These are phyloP conservation scores for Donacobius atricapilla DNA, from an alignment of 2,113 vertebrate species.

Conservation along the genomic window DNA sequence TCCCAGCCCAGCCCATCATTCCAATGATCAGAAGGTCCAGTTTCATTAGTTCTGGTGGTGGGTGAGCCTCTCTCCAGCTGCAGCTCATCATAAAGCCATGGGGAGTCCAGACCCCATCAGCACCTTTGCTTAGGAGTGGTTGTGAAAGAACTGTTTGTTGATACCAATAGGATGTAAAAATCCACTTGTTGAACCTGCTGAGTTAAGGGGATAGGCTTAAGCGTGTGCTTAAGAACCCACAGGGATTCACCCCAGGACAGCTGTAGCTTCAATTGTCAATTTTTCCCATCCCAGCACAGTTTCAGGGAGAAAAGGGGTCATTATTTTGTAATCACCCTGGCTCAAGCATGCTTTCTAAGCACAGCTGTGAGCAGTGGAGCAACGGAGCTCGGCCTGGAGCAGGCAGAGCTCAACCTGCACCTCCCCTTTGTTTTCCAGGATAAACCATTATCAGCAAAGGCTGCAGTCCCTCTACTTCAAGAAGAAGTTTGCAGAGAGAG, in stretches of 20 bases:
- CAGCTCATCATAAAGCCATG: not conserved
- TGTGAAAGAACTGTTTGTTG: not conserved
- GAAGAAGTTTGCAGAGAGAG: constrained; percentile 99
- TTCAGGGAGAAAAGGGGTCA: not conserved
- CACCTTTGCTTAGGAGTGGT: not conserved
- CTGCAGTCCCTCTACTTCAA: constrained; percentile 97
- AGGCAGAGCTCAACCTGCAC: not conserved
- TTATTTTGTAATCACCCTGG: not conserved
- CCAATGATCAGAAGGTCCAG: not conserved
- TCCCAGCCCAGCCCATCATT: not conserved
- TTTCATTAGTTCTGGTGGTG: not conserved
- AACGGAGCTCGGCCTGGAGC: not conserved
- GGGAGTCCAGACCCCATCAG: not conserved
- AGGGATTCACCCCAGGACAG: not conserved
- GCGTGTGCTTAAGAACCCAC: not conserved
- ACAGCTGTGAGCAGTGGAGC: not conserved
- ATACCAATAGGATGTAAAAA: not conserved
- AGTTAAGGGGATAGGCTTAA: not conserved
- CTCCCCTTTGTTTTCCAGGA: constrained; percentile 73
- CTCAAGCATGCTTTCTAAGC: not conserved
- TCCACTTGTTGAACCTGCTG: not conserved
- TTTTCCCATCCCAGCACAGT: not conserved
- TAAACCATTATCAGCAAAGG: constrained; percentile 98
- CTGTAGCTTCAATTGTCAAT: not conserved
- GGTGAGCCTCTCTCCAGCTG: not conserved